A percentile compares a stretch with the other conserved stretches of the same genome.
phyloP scores from a whole-genome alignment of 1,140 invertebrate genomes.

The Pseudobourletiella spinata region DNA sequence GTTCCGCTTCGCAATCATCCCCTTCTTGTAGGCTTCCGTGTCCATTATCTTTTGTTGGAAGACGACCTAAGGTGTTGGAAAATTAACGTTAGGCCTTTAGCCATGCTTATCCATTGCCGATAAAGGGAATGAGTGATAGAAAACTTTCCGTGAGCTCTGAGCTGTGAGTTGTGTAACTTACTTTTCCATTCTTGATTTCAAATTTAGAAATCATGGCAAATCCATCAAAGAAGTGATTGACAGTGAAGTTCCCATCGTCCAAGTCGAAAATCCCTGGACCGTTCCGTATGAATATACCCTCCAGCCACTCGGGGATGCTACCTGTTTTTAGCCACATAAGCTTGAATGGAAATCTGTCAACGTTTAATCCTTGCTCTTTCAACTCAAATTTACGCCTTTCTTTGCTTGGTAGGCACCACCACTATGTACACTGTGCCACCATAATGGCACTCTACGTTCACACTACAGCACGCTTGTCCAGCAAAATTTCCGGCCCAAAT shows the following conservation, averaged over 20 bases:
- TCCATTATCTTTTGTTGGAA: constrained; percentile 40
- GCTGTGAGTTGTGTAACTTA: constrained; percentile 18
- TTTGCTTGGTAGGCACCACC: too few species aligned
- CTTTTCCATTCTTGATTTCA: constrained; percentile 38
- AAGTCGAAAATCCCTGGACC: constrained; percentile 43
- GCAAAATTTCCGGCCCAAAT: too few species aligned
- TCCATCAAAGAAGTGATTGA: constrained; percentile 45
- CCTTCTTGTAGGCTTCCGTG: constrained; percentile 42
- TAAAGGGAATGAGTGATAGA: too few species aligned
- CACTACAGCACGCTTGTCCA: too few species aligned
- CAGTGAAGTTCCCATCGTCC: constrained; percentile 38
- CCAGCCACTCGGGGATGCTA: constrained; percentile 20
- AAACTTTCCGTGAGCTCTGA: too few species aligned
- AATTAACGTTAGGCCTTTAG: too few species aligned
- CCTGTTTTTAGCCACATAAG: not conserved
- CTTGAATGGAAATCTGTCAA: not conserved
- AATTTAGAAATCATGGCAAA: constrained; percentile 41
- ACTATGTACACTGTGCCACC: too few species aligned
- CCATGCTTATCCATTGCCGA: too few species aligned
- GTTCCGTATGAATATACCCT: constrained; percentile 14
- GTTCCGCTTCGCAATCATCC: constrained; percentile 38
- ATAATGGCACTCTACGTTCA: too few species aligned
- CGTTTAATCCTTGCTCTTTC: not conserved
- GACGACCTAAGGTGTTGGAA: constrained; percentile 26
- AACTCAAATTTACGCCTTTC: not conserved